These are phyloP conservation scores for Tachypleus tridentatus DNA, from an alignment of 1,140 invertebrate species.

Conservation along the genomic window DNA sequence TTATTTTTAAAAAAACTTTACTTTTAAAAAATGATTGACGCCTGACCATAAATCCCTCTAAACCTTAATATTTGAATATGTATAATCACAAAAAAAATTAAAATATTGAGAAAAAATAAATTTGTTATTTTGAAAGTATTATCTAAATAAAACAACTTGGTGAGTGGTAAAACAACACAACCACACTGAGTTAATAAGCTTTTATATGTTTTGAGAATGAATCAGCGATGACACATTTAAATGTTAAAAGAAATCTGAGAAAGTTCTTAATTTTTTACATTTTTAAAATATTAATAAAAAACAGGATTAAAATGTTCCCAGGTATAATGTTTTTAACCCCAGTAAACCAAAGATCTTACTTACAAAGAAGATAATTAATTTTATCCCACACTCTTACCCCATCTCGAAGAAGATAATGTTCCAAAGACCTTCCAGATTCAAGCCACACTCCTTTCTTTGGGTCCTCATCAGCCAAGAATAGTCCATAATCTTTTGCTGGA, in stretches of 20 bases:
- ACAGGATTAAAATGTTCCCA: not conserved
- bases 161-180: too few species aligned
- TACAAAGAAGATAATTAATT: not conserved
- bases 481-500: conserved; percentile 87
- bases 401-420: conserved; percentile 92
- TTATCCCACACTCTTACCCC: conserved; percentile 43
- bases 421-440: conserved; percentile 77
- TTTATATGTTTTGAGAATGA: conserved; percentile 65
- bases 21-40: too few species aligned
- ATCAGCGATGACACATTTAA: not conserved
- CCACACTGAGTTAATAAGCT: too few species aligned
- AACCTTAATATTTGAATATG: too few species aligned
- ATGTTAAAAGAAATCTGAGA: not conserved
- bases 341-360: conserved; percentile 4
- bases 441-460: conserved; percentile 95
- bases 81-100: too few species aligned
- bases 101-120: too few species aligned
- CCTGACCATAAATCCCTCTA: too few species aligned
- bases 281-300: not conserved
- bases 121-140: too few species aligned
- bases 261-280: not conserved
- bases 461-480: conserved; percentile 96
- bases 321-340: not conserved
- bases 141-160: too few species aligned
- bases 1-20: too few species aligned